Percentiles rank a stretch among this genome's conserved stretches.
Evolutionary conservation across 2,797 vertebrate genomes (phyloP).

Genomic region (Cichlasoma orientale): DNA sequence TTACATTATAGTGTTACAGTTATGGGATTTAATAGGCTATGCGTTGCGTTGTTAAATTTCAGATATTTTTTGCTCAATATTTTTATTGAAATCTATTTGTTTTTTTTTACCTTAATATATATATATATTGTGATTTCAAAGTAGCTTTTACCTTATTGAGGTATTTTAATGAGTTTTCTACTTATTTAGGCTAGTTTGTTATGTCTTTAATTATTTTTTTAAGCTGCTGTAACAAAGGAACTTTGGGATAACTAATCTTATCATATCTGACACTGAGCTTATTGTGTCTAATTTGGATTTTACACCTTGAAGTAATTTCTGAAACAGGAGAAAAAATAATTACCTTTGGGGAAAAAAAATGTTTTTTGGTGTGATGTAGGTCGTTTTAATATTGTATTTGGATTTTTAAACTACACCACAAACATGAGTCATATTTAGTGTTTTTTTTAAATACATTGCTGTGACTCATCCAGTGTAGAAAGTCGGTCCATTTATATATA

Average conservation of each 20-base stretch:
- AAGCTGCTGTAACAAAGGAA: too few relatives aligned
- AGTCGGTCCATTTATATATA: slow-evolving; percentile 20
- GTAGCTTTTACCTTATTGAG: not conserved
- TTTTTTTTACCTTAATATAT: not conserved
- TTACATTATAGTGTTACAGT: not conserved
- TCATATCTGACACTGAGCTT: not conserved
- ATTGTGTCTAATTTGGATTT: not conserved
- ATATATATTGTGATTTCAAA: not conserved
- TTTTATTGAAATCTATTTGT: not conserved
- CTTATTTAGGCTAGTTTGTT: not conserved
- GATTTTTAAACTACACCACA: not conserved
- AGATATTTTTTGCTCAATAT: not conserved
- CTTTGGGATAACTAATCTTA: not conserved
- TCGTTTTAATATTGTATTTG: not conserved
- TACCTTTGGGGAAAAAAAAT: not conserved
- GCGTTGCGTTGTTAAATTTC: not conserved
- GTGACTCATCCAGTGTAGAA: slow-evolving; percentile 53
- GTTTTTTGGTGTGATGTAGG: not conserved
- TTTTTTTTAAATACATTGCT: slow-evolving; percentile 20
- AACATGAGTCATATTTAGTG: slow-evolving; percentile 2
- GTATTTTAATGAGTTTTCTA: not conserved
- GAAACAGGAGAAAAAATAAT: not conserved
- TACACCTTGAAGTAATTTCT: not conserved
- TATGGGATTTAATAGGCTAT: not conserved
- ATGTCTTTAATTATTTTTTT: not conserved